phyloP scores from a whole-genome alignment of 2,888 invertebrate species.

The Acleris literana region DNA sequence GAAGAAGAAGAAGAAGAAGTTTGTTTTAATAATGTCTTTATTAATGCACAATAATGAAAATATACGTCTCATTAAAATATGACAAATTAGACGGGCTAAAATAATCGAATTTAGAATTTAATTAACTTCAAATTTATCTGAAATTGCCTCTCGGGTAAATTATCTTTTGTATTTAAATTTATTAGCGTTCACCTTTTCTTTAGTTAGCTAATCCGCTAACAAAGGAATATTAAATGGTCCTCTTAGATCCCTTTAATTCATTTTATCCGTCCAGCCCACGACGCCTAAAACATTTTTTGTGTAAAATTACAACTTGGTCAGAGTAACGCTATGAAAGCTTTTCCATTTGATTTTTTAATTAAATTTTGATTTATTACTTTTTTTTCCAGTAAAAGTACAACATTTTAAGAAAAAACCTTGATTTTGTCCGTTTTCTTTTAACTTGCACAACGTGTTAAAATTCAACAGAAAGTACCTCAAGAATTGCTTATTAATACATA shows the following conservation, averaged over 20 bases:
- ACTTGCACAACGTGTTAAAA: neutral
- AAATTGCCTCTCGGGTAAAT: constrained; percentile 9
- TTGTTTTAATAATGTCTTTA: no score
- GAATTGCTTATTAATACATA: neutral
- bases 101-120: constrained; percentile 13
- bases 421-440: no score
- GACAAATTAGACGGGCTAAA: neutral
- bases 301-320: neutral
- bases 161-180: constrained; percentile 14
- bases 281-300: neutral
- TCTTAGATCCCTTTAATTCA: constrained; percentile 2
- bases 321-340: no score
- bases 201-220: constrained; percentile 3
- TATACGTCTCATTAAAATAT: neutral
- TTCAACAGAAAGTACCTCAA: neutral
- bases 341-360: no score
- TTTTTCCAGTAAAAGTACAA: no score
- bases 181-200: constrained; percentile 14
- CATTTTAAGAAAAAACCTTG: no score
- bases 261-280: no score
- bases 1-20: no score
- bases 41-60: neutral
- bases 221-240: constrained; percentile 10
- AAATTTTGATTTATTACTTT: no score
- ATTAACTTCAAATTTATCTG: constrained; percentile 6